Percentiles rank a stretch among this genome's conserved stretches.
Conservation (phyloP, 2,113 vertebrate species). For the Neodontobutis hainanensis region DNA sequence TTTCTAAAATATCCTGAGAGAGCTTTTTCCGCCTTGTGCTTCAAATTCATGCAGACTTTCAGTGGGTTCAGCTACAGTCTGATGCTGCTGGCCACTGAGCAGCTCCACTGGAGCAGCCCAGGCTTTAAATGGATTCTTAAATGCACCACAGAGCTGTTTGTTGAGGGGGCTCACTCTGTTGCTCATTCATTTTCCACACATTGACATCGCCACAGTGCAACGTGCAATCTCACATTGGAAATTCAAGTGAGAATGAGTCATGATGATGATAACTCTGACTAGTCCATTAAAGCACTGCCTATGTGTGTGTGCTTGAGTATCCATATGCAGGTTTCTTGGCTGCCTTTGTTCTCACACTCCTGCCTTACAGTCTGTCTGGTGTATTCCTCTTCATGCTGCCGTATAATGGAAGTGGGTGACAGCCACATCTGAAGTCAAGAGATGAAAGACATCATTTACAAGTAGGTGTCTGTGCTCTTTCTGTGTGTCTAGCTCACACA, state of each 20-base stretch:
- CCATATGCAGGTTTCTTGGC: constrained; percentile 4
- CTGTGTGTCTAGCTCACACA: constrained; percentile 21
- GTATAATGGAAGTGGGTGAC: constrained; percentile 71
- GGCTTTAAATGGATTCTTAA: constrained; percentile 63
- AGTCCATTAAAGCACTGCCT: not conserved
- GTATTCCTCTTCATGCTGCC: constrained; percentile 64
- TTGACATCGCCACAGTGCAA: constrained; percentile 41
- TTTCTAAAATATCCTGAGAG: constrained; percentile 36
- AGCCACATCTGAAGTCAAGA: constrained; percentile 73
- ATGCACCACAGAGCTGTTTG: constrained; percentile 50
- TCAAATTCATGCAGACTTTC: constrained; percentile 60
- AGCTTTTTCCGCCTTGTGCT: constrained; percentile 28
- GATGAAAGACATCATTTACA: constrained; percentile 79
- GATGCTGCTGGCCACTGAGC: constrained; percentile 58
- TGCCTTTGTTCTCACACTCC: constrained; percentile 67
- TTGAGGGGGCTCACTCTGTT: constrained; percentile 36
- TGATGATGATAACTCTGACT: constrained; percentile 27
- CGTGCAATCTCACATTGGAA: constrained; percentile 34
- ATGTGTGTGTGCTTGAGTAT: constrained; percentile 6
- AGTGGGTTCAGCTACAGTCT: constrained; percentile 46
- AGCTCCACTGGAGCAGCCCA: constrained; percentile 61
- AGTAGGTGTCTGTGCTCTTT: constrained; percentile 59
- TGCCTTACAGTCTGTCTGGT: constrained; percentile 60
- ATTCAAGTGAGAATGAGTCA: constrained; percentile 37
- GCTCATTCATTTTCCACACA: constrained; percentile 54